Conservation (phyloP, 2,113 vertebrate species). For the Sinosuthora webbiana region DNA sequence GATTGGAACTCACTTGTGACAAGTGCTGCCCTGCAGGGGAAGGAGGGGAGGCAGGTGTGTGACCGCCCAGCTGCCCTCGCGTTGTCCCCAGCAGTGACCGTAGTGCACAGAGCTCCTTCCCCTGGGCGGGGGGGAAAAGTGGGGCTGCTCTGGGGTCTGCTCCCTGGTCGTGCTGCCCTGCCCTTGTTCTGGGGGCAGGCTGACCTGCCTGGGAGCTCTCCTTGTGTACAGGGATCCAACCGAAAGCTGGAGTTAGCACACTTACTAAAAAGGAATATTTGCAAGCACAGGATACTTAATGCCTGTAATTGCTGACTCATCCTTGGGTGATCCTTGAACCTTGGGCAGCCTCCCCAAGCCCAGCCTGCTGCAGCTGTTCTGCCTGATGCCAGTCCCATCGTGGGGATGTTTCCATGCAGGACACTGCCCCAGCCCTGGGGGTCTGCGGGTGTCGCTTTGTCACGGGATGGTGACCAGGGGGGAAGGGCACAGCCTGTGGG, state of each 20-base stretch:
- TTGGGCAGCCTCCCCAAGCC: background rate
- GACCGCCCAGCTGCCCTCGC: background rate
- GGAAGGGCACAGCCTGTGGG: accelerated
- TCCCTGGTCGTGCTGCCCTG: background rate
- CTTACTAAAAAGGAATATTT: background rate
- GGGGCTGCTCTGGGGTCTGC: background rate
- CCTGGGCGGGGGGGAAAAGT: background rate
- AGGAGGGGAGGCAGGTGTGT: background rate
- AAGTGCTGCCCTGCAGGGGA: background rate
- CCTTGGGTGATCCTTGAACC: background rate
- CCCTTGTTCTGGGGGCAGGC: accelerated
- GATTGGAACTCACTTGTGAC: background rate
- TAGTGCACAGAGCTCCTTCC: background rate
- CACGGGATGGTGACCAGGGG: background rate
- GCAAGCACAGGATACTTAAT: background rate
- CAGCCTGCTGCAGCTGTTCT: background rate
- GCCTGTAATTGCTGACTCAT: background rate
- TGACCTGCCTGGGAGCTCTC: background rate
- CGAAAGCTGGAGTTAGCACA: background rate
- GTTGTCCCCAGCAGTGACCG: accelerated
- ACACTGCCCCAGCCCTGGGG: background rate
- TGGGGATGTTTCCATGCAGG: background rate
- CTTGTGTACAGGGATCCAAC: background rate
- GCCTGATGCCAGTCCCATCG: background rate
- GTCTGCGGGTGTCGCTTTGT: background rate